Conservation (phyloP, 2,888 invertebrate genomes). For the Tortricodes alternella region DNA sequence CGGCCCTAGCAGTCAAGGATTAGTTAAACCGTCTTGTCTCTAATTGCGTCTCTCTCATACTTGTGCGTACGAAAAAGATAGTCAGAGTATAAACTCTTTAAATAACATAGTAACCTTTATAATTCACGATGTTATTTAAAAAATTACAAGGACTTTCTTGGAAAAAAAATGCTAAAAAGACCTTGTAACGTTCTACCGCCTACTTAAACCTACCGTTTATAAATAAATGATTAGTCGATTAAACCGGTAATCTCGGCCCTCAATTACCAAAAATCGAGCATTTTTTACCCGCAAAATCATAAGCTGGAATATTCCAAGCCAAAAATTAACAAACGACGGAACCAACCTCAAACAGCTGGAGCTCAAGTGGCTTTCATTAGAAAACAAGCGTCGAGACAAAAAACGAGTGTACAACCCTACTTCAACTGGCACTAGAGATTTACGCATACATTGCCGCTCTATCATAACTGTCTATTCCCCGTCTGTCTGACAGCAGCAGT, state of each 20-base stretch:
- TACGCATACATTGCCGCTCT: neutral
- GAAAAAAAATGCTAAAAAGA: too few relatives aligned
- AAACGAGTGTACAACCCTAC: slow-evolving; percentile 1
- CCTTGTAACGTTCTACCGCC: too few relatives aligned
- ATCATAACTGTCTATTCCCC: neutral
- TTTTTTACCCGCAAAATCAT: neutral
- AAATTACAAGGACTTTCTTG: too few relatives aligned
- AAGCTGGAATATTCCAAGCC: neutral
- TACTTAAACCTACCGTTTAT: neutral
- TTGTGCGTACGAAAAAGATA: too few relatives aligned
- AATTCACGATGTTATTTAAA: too few relatives aligned
- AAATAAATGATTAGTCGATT: too few relatives aligned
- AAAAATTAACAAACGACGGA: slow-evolving; percentile 3
- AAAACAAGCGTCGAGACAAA: slow-evolving; percentile 31
- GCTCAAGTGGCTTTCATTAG: slow-evolving; percentile 30
- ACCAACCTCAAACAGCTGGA: slow-evolving; percentile 3
- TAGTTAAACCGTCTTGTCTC: too few relatives aligned
- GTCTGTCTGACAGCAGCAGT: neutral
- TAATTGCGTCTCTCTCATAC: too few relatives aligned
- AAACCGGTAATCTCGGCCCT: neutral
- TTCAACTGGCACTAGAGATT: neutral
- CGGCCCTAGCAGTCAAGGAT: too few relatives aligned
- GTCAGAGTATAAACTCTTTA: too few relatives aligned
- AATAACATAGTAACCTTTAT: too few relatives aligned
- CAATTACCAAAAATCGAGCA: neutral